Evolutionary conservation across 2,888 invertebrate genomes (phyloP), one percentile per base, ranked within the genome.

Genomic region (Aplocera efformata): DNA sequence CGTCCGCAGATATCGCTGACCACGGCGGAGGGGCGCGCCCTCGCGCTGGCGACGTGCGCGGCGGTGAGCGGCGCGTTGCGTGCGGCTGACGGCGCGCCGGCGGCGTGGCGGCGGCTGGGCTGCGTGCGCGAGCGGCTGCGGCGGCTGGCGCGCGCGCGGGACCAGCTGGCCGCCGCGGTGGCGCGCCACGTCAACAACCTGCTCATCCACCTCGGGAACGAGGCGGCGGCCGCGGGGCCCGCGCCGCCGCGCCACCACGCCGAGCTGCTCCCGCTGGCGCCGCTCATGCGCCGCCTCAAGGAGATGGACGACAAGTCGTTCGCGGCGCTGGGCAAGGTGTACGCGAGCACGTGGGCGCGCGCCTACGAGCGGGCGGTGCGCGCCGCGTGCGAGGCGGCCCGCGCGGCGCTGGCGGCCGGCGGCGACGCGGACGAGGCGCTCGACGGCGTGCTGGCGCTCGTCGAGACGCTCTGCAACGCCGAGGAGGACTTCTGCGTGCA

Each of bases 401-500:
- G 91, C 66, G 90, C 90, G 20, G 69, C 84, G 13, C 75, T 79
- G 22, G 69, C 83, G 10, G 37, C 50, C 31, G 26, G 55, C 46
- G 58, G 11, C 59, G 43, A 48, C 63, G 61, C 65, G 11, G 78
- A 73, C 49, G 62, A 63, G 21, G 51, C 63, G 28, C 72, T 83
- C 10, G 79, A 79, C 60, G 49, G 43, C 31, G 50, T 98, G 35
- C 89, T 99, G 42, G 94, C 94, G 8, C 94, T 97, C 68, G 89
- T 98, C 50, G 97, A 98, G 72, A 95, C 95, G 2, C 93, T 97
- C 38, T 98, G 98, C 70, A 90, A 98, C 53, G 94, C 96, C 11
- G 99, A 99, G 76, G 98, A 98, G 82, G 94, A 96, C 56, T 99
- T 99, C 81, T 98, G 98, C 73, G 92, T 95, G 9, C 90, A 92